Evolutionary conservation across 2,113 vertebrate genomes (phyloP).

Genomic region (Saccopteryx bilineata): DNA sequence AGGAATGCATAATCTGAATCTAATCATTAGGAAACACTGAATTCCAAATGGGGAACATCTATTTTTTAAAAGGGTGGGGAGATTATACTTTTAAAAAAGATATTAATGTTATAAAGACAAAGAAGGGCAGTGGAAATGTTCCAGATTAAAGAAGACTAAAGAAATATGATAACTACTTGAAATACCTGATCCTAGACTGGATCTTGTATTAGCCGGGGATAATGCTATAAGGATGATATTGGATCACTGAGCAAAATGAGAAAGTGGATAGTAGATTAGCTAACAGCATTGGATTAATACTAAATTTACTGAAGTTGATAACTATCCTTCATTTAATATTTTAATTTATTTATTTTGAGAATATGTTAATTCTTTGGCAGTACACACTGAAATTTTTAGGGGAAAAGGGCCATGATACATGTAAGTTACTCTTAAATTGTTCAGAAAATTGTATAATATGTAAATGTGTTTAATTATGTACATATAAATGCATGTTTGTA

Average conservation of each 20-base stretch:
- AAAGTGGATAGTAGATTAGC: not conserved
- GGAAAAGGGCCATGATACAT: not conserved
- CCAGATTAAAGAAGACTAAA: conserved; percentile 46
- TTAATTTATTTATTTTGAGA: not conserved
- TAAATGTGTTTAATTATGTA: not conserved
- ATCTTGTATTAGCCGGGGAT: conserved; percentile 9
- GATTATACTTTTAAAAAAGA: not conserved
- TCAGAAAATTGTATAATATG: not conserved
- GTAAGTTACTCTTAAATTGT: conserved; percentile 26
- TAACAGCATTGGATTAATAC: not conserved
- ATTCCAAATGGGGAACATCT: not conserved
- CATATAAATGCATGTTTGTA: not conserved
- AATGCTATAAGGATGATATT: conserved; percentile 6
- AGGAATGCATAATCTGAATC: conserved; percentile 40
- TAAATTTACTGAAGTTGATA: conserved; percentile 44
- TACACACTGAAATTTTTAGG: not conserved
- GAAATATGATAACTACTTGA: not conserved
- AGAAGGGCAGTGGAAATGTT: conserved; percentile 20
- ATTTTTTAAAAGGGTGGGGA: not conserved
- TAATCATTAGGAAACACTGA: conserved; percentile 35
- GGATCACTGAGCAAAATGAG: conserved; percentile 24
- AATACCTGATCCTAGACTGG: not conserved
- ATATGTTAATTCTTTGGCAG: conserved; percentile 46
- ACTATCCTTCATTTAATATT: not conserved
- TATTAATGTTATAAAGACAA: not conserved